These are phyloP conservation scores for Rousettus leschenaultii DNA, from an alignment of 2,113 vertebrate genomes.

Conservation along the genomic window DNA sequence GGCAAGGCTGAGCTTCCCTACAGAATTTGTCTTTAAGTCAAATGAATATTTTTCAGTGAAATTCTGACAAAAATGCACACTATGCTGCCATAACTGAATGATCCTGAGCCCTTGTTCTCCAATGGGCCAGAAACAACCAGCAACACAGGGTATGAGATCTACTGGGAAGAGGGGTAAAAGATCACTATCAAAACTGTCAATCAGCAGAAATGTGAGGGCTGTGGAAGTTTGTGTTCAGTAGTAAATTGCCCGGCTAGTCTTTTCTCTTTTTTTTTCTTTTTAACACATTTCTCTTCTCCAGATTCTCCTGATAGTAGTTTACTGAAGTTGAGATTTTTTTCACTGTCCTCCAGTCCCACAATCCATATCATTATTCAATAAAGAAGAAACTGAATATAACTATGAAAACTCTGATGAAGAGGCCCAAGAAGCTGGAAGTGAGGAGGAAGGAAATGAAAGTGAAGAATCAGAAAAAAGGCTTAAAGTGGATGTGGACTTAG, in stretches of 20 bases:
- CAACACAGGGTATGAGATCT: neutral
- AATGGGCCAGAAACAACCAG: neutral
- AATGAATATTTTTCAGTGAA: neutral
- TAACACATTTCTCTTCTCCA: neutral
- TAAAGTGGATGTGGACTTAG: neutral
- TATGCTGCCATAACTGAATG: neutral
- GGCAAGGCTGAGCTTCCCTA: neutral
- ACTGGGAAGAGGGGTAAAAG: neutral
- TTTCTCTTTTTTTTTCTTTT: neutral
- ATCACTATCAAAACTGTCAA: neutral
- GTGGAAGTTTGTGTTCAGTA: neutral
- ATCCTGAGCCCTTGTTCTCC: neutral
- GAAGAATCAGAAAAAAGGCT: neutral
- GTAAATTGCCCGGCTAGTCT: neutral
- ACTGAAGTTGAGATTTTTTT: neutral
- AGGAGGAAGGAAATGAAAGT: neutral
- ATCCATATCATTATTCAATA: neutral
- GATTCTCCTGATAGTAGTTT: neutral
- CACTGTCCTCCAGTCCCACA: rapidly evolving
- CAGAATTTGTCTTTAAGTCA: neutral
- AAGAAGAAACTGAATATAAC: neutral
- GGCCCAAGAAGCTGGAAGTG: neutral
- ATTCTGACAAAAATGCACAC: neutral
- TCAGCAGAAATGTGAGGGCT: neutral
- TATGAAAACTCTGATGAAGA: neutral